Base-by-base conservation (phyloP, 2,797 vertebrate genomes). In the Tauraco hartlaubi region DNA sequence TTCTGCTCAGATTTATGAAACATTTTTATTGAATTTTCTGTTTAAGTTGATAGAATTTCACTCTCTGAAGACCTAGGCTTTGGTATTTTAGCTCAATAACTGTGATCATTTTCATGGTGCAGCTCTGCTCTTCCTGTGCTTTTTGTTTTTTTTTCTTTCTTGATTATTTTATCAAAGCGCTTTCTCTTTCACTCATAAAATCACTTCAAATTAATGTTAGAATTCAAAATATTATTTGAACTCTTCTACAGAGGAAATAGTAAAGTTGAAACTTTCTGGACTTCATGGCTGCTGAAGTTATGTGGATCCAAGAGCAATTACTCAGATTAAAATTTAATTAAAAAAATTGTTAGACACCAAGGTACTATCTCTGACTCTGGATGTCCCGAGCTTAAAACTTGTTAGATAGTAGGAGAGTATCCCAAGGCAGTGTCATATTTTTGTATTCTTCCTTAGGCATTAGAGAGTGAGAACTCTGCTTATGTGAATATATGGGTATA, bases 401-500 rank as follows among this genome's bases (percentile, higher is more conserved):
- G 61, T 56, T 85, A 83, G 63, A 80, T 76, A 85, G 68, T 46
- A 73, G 93, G 64, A 95, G 54, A 91, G 31, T 92, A 26, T 93
- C 90, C 93, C 93, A 92, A 97, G 94, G 91, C 94, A 75, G 46
- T 95, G 61, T 75, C 90, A 88, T 86, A 68, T 85, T 95, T 96
- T 90, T 95, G 69, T 92, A 95, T 95, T 95, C 90, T 49, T 96
- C 90, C 95, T 88, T 95, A 92, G 93, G 93, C 88, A 39, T 88
- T 71, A 75, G 44, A 54, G 87, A 80, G 41, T 20, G 72, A 78
- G 64, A 91, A 33, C 58, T 91, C 68, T 63, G 82, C 61, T 72
- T 71, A 75, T 90, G 64, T 90, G 90, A 71, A 72, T 92, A 44
- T 35, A 35, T 80, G 84, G 79, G 41, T 49, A 71, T 58, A 81